phyloP scores from a whole-genome alignment of 2,797 vertebrate genomes.

The Eidolon dupreanum region DNA sequence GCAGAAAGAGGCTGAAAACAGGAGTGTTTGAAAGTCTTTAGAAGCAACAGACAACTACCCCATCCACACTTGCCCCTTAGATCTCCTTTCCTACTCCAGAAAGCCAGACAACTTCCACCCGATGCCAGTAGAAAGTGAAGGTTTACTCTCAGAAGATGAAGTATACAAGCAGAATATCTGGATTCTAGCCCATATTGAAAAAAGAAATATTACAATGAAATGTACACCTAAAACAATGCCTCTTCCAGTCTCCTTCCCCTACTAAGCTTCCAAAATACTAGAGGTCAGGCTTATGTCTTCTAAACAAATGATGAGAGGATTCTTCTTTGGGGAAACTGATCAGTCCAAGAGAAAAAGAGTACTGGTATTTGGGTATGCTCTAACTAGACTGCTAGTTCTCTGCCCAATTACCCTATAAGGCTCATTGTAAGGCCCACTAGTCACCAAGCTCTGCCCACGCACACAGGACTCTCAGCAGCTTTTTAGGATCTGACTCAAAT shows the following conservation, averaged over 20 bases:
- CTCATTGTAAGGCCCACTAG: not conserved
- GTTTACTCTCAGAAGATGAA: conserved; percentile 3
- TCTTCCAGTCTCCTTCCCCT: not conserved
- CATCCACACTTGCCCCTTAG: not conserved
- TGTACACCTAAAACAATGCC: not conserved
- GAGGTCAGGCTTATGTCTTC: not conserved
- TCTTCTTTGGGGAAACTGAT: not conserved
- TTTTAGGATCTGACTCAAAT: not conserved
- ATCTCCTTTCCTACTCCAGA: not conserved
- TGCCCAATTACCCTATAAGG: not conserved
- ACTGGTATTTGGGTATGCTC: not conserved
- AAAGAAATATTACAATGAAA: not conserved
- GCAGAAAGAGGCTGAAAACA: not conserved
- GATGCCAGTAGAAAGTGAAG: not conserved
- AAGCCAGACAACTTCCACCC: not conserved
- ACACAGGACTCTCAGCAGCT: not conserved
- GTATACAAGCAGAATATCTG: not conserved
- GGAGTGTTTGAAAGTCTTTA: not conserved
- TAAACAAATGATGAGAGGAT: not conserved
- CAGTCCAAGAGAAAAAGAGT: not conserved
- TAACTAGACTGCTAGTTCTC: not conserved
- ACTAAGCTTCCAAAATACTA: not conserved
- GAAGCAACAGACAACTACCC: not conserved
- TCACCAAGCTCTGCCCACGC: not conserved
- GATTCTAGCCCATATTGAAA: not conserved